These are phyloP conservation scores for Mesopsocus fuscifrons DNA, from an alignment of 2,888 invertebrate species.

Conservation along the genomic window DNA sequence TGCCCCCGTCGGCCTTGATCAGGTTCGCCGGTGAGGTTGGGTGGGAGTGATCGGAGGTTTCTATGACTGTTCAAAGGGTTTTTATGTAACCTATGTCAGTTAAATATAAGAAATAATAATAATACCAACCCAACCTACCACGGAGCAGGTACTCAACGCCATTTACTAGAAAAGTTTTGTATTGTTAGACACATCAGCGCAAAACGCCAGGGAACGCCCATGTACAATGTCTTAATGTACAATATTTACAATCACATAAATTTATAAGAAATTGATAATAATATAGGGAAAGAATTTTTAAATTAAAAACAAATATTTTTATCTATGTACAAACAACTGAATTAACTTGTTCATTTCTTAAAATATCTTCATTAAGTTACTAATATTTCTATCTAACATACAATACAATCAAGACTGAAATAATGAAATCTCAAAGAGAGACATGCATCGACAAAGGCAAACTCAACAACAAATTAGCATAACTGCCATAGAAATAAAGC, in stretches of 20 bases:
- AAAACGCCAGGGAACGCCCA: slow-evolving; percentile 7
- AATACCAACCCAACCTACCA: too few relatives aligned
- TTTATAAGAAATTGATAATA: slow-evolving; percentile 9
- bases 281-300: slow-evolving; percentile 1
- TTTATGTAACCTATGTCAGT: too few relatives aligned
- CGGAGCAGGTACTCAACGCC: too few relatives aligned
- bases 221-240: slow-evolving; percentile 7
- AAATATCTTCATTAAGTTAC: background rate
- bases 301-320: slow-evolving; percentile 9
- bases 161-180: slow-evolving; percentile 15
- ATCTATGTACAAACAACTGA: slow-evolving; percentile 3
- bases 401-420: too few relatives aligned
- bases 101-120: too few relatives aligned
- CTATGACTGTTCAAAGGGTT: too few relatives aligned
- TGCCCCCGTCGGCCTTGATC: too few relatives aligned
- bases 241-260: slow-evolving; percentile 9
- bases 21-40: too few relatives aligned
- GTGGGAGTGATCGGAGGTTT: too few relatives aligned
- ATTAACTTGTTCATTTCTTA: background rate
- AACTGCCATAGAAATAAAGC: too few relatives aligned
- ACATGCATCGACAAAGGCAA: too few relatives aligned
- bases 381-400: background rate
- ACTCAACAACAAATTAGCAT: too few relatives aligned
- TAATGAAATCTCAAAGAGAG: slow-evolving; percentile 13
- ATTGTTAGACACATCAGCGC: slow-evolving; percentile 14